Conservation (phyloP, 2,888 invertebrate species). For the Oligia latruncula region DNA sequence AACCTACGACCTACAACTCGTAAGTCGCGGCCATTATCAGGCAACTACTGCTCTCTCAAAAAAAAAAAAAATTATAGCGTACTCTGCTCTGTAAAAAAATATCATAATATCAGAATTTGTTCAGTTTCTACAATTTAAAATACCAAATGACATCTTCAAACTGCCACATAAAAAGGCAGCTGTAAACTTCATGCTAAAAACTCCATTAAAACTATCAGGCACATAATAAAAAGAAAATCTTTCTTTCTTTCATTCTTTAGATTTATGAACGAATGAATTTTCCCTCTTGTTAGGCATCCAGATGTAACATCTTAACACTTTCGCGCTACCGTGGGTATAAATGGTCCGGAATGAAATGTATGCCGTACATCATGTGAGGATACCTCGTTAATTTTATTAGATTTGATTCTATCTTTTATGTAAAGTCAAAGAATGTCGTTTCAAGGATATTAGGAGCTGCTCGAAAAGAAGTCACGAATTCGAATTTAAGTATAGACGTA, state of each 20-base stretch:
- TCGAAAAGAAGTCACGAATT: not conserved
- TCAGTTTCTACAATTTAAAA: not conserved
- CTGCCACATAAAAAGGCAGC: not conserved
- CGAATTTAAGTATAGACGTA: not conserved
- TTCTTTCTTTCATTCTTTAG: constrained; percentile 51
- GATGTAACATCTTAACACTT: constrained; percentile 75
- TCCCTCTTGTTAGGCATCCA: constrained; percentile 71
- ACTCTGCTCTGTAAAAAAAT: not conserved
- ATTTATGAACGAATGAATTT: constrained; percentile 75
- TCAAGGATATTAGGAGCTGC: not conserved
- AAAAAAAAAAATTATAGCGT: not conserved
- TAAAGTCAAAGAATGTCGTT: not conserved
- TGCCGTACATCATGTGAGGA: constrained; percentile 40
- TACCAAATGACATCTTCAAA: not conserved
- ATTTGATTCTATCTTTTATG: constrained; percentile 6
- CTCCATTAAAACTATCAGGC: constrained; percentile 43
- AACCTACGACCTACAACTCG: not conserved
- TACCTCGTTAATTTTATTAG: constrained; percentile 44
- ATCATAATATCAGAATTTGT: not conserved
- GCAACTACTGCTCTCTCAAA: not conserved
- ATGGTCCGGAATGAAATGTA: constrained; percentile 73
- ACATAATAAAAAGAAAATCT: constrained; percentile 54
- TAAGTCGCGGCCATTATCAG: not conserved
- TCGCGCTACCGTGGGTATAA: constrained; percentile 70
- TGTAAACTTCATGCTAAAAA: constrained; percentile 19